Conservation (phyloP, 1,140 invertebrate species). For the Micrasema minimum region DNA sequence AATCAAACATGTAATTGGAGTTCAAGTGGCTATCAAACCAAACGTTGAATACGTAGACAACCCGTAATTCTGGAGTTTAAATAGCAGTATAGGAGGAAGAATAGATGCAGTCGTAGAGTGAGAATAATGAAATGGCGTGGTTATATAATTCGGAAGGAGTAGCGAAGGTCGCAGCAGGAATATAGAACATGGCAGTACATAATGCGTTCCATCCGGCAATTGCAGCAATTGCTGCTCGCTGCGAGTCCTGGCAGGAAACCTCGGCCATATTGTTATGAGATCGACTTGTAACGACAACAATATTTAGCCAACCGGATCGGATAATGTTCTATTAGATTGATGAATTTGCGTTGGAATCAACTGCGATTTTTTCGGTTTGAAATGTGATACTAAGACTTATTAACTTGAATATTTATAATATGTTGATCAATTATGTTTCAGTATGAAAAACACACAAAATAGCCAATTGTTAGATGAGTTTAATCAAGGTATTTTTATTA, state of each 20-base stretch:
- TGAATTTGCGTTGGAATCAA: not conserved
- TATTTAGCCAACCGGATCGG: conserved; percentile 9
- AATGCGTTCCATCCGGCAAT: conserved; percentile 44
- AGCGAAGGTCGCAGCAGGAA: conserved; percentile 33
- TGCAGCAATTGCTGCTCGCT: conserved; percentile 40
- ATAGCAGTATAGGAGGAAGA: too few relatives aligned
- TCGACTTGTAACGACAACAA: conserved; percentile 38
- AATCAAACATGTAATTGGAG: too few relatives aligned
- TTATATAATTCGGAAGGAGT: conserved; percentile 20
- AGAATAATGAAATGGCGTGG: not conserved
- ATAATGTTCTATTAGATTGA: not conserved
- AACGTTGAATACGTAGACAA: too few relatives aligned
- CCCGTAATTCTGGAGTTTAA: too few relatives aligned
- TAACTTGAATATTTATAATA: too few relatives aligned
- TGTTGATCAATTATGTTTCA: too few relatives aligned
- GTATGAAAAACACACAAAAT: too few relatives aligned
- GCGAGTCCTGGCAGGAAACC: conserved; percentile 28
- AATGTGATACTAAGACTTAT: too few relatives aligned
- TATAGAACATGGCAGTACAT: conserved; percentile 34
- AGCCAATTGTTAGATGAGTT: too few relatives aligned
- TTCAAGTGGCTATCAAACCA: too few relatives aligned
- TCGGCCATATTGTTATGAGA: conserved; percentile 35
- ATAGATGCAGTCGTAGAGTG: not conserved
- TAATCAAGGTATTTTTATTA: too few relatives aligned
- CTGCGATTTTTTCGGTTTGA: not conserved